Evolutionary conservation across 1,140 invertebrate genomes (phyloP), one percentile per base, ranked within the genome.

Genomic region (Caenorhabditis latens): DNA sequence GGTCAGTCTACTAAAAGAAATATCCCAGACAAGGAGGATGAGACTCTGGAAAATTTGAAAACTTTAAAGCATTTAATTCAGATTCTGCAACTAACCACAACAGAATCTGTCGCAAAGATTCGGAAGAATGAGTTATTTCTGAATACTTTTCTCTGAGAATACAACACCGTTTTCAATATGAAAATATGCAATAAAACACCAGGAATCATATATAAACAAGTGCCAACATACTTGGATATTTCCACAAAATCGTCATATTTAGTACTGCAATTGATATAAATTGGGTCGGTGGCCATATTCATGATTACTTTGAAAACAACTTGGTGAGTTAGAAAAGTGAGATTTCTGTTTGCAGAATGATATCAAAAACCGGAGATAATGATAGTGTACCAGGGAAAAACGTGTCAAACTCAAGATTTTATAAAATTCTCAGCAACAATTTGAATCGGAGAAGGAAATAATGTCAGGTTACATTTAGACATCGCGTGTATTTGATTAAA

Each of bases 141-240:
- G 40, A 67, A 67, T 32, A 42, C 4, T 67, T 67, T 67, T 13
- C 32, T 32, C 24, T 67, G 67, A 4, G 40, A 40, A 48, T n/a
- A 21, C 42, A 46, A n/a, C 6, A 75, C 9, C 14, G 42, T 75
- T 46, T 46, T 75, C 6, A 75, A 6, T n/a, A 48, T 75, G 43
- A 48, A 32, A 11, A 75, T 9, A 9, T 46, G 67, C 5, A 48
- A 48, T 5, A 75, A 8, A 19, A 19, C 43, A 4, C 67, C 67
- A 19, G 67, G 67, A 75, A 75, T 48, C 67, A 75, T 42, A 75
- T 75, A 75, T 46, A 48, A 75, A 32, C 67, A 75, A n/a, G 4
- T 40, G 4, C 42, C 67, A 48, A 75, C 67, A 48, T 46, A 75
- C n/a, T 46, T 75, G 9, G 67, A 75, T 46, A 46, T 46, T n/a